Conservation (phyloP, 2,888 invertebrate genomes). For the Aspidiotus rigidus region DNA sequence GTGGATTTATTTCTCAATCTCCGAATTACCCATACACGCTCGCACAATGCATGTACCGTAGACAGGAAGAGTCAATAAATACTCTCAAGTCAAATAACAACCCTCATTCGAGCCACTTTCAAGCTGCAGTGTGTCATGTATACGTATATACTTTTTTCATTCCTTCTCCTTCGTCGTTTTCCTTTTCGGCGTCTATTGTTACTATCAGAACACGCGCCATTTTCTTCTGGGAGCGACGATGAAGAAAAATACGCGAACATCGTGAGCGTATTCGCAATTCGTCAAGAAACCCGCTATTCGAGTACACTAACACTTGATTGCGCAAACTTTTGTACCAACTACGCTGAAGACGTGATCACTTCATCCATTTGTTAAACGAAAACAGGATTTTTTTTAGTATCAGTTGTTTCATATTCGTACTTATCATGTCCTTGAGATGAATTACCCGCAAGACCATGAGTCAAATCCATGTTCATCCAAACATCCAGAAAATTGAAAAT, state of each 20-base stretch:
- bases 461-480: too few relatives aligned
- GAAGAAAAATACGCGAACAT: too few relatives aligned
- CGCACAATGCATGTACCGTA: slow-evolving; percentile 9
- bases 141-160: not conserved
- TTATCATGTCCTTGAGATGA: too few relatives aligned
- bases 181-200: not conserved
- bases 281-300: slow-evolving; percentile 1
- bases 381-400: too few relatives aligned
- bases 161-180: slow-evolving; percentile 3
- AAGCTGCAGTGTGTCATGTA: not conserved
- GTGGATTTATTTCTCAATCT: slow-evolving; percentile 31
- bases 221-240: slow-evolving; percentile 5
- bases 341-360: too few relatives aligned
- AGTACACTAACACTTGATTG: not conserved
- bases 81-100: slow-evolving; percentile 30
- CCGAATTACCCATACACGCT: slow-evolving; percentile 19
- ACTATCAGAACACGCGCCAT: slow-evolving; percentile 9
- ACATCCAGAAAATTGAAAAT: too few relatives aligned
- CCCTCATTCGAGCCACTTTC: slow-evolving; percentile 23
- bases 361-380: not conserved
- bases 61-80: slow-evolving; percentile 32
- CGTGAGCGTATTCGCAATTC: slow-evolving; percentile 10
- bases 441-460: too few relatives aligned
- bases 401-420: too few relatives aligned
- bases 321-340: slow-evolving; percentile 12